Percentiles rank a stretch among this genome's conserved stretches.
phyloP scores from a whole-genome alignment of 1,140 invertebrate genomes.

The Apis dorsata region DNA sequence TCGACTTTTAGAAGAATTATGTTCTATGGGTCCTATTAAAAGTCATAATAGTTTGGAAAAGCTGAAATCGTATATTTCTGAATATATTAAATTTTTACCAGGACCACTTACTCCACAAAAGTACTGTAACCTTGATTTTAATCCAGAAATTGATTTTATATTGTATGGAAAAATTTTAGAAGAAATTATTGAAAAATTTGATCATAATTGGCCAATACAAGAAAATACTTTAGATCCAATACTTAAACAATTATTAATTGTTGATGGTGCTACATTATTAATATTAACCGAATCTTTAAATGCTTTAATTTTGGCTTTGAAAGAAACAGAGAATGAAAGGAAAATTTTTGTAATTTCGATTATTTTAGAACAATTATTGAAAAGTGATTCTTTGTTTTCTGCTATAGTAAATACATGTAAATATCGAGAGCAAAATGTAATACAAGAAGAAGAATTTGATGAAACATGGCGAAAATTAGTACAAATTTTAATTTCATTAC shows the following conservation, averaged over 20 bases:
- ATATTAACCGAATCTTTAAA: constrained; percentile 80
- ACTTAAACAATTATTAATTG: constrained; percentile 77
- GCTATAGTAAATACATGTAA: constrained; percentile 76
- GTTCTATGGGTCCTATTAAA: constrained; percentile 74
- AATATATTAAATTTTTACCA: constrained; percentile 79
- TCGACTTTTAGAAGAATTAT: constrained; percentile 72
- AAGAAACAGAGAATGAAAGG: constrained; percentile 69
- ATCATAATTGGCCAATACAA: constrained; percentile 79
- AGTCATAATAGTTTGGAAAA: constrained; percentile 74
- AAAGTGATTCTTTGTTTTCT: constrained; percentile 81
- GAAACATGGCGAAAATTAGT: constrained; percentile 81
- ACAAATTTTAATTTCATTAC: constrained; percentile 84
- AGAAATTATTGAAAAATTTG: constrained; percentile 78
- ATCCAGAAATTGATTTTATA: constrained; percentile 72
- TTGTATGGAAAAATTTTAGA: constrained; percentile 78
- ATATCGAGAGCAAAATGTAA: constrained; percentile 25
- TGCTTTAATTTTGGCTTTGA: constrained; percentile 78
- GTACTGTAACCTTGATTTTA: constrained; percentile 77
- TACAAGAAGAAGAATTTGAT: constrained; percentile 64
- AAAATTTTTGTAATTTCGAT: constrained; percentile 72
- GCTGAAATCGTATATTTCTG: constrained; percentile 64
- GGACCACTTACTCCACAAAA: constrained; percentile 84
- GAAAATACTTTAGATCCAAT: constrained; percentile 71
- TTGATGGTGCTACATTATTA: constrained; percentile 79
- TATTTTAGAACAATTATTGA: constrained; percentile 80